Evolutionary conservation across 2,797 vertebrate genomes (phyloP), one percentile per base, ranked within the genome.

Genomic region (Lepus townsendii): DNA sequence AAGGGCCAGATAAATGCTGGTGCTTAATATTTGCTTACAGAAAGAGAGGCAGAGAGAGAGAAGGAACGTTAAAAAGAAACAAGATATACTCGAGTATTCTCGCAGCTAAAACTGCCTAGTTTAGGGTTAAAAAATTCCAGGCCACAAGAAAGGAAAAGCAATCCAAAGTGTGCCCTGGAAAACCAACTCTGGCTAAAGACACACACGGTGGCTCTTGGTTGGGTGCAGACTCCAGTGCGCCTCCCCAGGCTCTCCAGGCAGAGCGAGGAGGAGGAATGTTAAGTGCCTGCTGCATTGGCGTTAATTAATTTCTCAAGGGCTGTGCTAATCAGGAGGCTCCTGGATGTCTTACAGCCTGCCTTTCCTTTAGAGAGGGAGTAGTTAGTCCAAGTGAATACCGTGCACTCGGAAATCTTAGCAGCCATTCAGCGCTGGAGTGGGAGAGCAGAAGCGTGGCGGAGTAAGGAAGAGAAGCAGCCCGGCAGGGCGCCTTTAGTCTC

Each of bases 251-350:
- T 76, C 57, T 16, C 42, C 0, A 0, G 24, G n/a, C 63, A 2
- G 38, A 2, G 24, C 30, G 52, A 68, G 47, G 1, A 22, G 75
- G 75, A 73, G 72, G 73, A n/a, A 47, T 3, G 52, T 13, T 5
- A 62, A 77, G 68, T 26, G 78, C 32, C 50, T 1, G 79, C 83
- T 19, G 83, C 92, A 14, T 63, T 60, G 94, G 60, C 2, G 24
- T 92, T 97, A 96, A 89, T 95, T 96, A 97, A 96, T 96, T 95
- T 96, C 96, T 97, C 82, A 83, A 95, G 96, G 50, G 93, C 86
- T 94, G 86, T 73, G n/a, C 85, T 66, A 84, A 96, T 96, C 96
- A 96, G 88, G 66, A 88, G 76, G 68, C 83, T 88, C 75, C 8
- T 94, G 85, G 90, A 63, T 77, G 93, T 89, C 90, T 19, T 79